A percentile compares a stretch with the other conserved stretches of the same genome.
Evolutionary conservation across 2,797 vertebrate genomes (phyloP).

Genomic region (Pseudotriccus pelzelni): DNA sequence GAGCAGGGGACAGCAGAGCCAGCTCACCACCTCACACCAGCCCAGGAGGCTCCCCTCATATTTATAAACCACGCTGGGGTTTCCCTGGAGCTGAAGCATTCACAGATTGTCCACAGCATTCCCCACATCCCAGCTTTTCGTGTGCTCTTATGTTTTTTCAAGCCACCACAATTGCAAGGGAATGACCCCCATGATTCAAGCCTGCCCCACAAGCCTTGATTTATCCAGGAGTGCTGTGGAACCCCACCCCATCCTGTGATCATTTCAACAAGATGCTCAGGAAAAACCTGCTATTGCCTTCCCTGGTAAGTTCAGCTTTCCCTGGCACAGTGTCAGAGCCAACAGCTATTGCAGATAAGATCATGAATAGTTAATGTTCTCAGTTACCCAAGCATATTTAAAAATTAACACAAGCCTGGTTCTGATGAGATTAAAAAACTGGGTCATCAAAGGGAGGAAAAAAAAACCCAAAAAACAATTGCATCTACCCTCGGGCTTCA

Average conservation of each 20-base stretch:
- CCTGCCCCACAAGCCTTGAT: background rate
- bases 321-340: background rate
- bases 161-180: accelerated
- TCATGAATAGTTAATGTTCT: conserved; percentile 53
- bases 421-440: conserved; percentile 53
- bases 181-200: background rate
- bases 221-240: background rate
- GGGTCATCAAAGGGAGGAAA: conserved; percentile 51
- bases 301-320: background rate
- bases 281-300: conserved; percentile 41
- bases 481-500: conserved; percentile 19
- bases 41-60: background rate
- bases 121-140: background rate
- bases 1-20: background rate
- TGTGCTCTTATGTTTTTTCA: background rate
- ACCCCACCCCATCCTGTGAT: background rate
- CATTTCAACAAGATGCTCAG: background rate
- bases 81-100: background rate
- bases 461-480: conserved; percentile 11
- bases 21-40: background rate
- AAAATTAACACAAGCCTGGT: conserved; percentile 58
- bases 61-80: background rate
- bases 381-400: conserved; percentile 61
- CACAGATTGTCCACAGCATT: background rate
- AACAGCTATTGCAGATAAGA: conserved; percentile 37